phyloP scores from a whole-genome alignment of 2,888 invertebrate genomes.

The Liodrosophila aerea region DNA sequence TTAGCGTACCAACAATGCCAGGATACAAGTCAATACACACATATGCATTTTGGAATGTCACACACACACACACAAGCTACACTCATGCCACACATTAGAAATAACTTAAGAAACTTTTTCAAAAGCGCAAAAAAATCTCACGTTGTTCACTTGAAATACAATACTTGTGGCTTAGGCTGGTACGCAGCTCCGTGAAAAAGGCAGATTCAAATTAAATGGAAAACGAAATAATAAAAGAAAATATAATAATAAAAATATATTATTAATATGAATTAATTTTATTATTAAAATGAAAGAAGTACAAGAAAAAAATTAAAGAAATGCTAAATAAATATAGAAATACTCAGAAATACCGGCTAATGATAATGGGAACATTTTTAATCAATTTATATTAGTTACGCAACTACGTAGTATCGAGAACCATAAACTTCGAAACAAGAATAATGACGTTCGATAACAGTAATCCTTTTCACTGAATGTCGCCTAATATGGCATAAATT shows the following conservation, averaged over 20 bases:
- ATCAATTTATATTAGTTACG: too few relatives aligned
- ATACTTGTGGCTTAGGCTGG: neutral
- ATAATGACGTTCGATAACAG: too few relatives aligned
- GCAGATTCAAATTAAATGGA: neutral
- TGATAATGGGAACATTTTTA: too few relatives aligned
- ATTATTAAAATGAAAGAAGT: neutral
- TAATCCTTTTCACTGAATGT: too few relatives aligned
- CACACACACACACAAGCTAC: slow-evolving; percentile 9
- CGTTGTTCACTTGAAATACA: neutral
- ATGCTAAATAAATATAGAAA: neutral
- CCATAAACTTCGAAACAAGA: too few relatives aligned
- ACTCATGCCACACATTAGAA: neutral
- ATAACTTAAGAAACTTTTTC: neutral
- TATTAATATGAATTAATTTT: neutral
- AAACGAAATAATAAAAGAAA: too few relatives aligned
- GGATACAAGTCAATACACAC: slow-evolving; percentile 33
- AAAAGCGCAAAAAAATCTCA: slow-evolving; percentile 6
- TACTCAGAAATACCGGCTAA: neutral
- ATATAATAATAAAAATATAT: too few relatives aligned
- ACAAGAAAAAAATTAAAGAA: neutral
- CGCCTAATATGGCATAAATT: too few relatives aligned
- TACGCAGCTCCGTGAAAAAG: neutral
- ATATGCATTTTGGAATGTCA: slow-evolving; percentile 25
- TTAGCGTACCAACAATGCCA: slow-evolving; percentile 32
- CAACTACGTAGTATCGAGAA: too few relatives aligned